Evolutionary conservation across 2,797 vertebrate genomes (phyloP).

Genomic region (Anabacerthia variegaticeps): DNA sequence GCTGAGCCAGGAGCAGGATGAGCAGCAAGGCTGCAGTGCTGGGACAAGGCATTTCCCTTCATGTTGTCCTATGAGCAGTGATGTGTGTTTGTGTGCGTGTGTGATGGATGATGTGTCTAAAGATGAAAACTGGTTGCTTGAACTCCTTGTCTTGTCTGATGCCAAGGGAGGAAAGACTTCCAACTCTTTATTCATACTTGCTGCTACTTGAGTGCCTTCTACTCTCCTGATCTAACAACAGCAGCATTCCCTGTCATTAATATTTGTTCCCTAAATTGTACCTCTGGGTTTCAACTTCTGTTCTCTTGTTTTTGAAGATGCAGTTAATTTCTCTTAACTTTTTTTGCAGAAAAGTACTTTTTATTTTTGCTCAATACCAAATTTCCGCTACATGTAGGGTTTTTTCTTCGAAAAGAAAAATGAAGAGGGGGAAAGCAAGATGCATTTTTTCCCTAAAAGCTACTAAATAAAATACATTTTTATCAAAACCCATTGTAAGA

Average conservation of each 20-base stretch:
- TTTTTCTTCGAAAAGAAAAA: background rate
- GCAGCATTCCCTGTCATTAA: background rate
- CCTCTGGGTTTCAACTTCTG: background rate
- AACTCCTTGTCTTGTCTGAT: background rate
- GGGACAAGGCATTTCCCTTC: background rate
- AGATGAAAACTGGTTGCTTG: background rate
- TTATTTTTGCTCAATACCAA: background rate
- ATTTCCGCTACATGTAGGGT: background rate
- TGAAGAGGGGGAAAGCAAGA: background rate
- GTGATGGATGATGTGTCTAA: background rate
- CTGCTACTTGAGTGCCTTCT: background rate
- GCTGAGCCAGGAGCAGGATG: background rate
- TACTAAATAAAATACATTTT: background rate
- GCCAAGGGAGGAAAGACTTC: background rate
- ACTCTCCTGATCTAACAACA: background rate
- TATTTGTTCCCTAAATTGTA: background rate
- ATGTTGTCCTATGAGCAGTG: background rate
- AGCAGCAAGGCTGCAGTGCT: background rate
- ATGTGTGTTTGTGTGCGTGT: background rate
- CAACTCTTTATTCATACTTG: background rate
- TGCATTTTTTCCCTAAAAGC: background rate
- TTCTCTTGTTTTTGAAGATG: background rate
- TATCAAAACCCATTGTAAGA: background rate
- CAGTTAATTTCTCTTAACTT: background rate
- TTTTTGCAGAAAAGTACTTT: rapidly evolving